These are phyloP conservation scores for Streptopelia turtur DNA, from an alignment of 2,797 vertebrate species.

Conservation along the genomic window DNA sequence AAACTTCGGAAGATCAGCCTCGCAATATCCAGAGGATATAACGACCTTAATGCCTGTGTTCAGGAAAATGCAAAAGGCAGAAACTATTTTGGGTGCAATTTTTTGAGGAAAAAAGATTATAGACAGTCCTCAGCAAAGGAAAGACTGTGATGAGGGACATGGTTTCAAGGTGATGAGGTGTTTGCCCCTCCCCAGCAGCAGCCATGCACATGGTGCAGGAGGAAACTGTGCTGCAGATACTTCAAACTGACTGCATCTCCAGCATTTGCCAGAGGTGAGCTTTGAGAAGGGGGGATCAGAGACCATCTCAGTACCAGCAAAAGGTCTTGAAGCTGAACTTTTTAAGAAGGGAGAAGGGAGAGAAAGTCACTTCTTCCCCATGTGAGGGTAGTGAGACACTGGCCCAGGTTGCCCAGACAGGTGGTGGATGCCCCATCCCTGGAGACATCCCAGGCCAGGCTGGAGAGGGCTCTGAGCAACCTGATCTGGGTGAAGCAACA, in stretches of 20 bases:
- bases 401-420: too few relatives aligned
- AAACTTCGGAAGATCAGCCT: neutral
- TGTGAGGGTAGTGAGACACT: too few relatives aligned
- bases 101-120: neutral
- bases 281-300: neutral
- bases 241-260: neutral
- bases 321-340: neutral
- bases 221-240: neutral
- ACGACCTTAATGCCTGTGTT: neutral
- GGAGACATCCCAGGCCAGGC: too few relatives aligned
- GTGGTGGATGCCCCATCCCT: too few relatives aligned
- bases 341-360: neutral
- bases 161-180: neutral
- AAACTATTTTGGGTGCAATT: neutral
- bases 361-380: neutral
- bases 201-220: neutral
- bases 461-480: too few relatives aligned
- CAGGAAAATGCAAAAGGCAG: neutral
- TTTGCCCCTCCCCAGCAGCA: neutral
- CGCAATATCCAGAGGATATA: neutral
- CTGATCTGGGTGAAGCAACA: too few relatives aligned
- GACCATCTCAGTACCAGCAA: neutral
- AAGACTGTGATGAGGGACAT: neutral
- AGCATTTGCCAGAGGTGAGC: neutral
- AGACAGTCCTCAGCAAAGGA: neutral